phyloP scores from a whole-genome alignment of 2,888 invertebrate species.

The Dicranocentrus wangi region DNA sequence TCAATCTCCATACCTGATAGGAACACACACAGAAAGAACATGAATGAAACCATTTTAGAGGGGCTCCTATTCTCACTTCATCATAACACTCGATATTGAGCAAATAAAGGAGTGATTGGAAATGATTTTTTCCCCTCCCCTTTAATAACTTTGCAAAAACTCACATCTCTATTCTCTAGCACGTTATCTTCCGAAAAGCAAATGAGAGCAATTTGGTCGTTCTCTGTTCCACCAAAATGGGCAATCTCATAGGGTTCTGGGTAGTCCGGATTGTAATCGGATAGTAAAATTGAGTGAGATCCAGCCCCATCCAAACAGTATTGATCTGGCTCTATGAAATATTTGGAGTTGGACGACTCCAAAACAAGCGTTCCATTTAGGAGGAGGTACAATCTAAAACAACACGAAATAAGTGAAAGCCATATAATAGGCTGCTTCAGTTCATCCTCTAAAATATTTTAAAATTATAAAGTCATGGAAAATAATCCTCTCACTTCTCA shows the following conservation, averaged over 20 bases:
- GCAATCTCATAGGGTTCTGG: slow-evolving; percentile 63
- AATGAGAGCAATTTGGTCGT: slow-evolving; percentile 70
- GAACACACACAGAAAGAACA: neutral
- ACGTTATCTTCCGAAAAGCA: slow-evolving; percentile 67
- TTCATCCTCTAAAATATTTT: no score
- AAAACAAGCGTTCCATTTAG: slow-evolving; percentile 70
- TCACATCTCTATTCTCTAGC: slow-evolving; percentile 45
- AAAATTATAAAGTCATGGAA: no score
- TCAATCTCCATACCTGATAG: slow-evolving; percentile 77
- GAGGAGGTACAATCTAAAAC: slow-evolving; percentile 66
- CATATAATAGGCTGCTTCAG: no score
- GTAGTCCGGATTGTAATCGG: slow-evolving; percentile 57
- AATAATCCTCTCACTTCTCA: slow-evolving; percentile 69
- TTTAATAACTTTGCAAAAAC: neutral
- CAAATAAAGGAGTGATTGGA: neutral
- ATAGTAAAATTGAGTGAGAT: slow-evolving; percentile 54
- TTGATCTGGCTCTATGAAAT: slow-evolving; percentile 75
- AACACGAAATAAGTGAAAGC: no score
- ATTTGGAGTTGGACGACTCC: slow-evolving; percentile 74
- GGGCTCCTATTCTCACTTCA: no score
- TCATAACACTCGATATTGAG: neutral
- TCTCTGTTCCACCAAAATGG: slow-evolving; percentile 66
- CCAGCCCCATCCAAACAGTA: slow-evolving; percentile 76
- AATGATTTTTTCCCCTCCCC: no score
- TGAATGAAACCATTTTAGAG: neutral